Conservation (phyloP, 2,888 invertebrate genomes). For the Agriopis marginaria region DNA sequence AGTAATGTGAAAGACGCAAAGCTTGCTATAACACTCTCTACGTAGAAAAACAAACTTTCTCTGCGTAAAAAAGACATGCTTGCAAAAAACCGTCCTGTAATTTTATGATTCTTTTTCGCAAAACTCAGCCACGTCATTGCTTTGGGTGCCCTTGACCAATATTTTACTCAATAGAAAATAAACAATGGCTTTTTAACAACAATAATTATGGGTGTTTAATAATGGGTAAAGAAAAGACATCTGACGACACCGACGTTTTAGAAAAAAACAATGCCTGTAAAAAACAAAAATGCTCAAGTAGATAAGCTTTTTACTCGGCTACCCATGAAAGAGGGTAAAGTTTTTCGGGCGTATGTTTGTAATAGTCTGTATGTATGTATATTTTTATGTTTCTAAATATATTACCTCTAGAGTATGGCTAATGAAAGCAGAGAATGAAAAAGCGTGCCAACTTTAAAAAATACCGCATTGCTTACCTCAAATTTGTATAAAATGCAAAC, state of each 20-base stretch:
- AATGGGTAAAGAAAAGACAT: conserved; percentile 47
- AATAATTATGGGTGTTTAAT: conserved; percentile 59
- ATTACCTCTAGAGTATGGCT: too few relatives aligned
- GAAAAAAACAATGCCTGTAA: conserved; percentile 41
- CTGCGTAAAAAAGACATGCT: conserved; percentile 23
- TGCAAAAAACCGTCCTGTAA: conserved; percentile 36
- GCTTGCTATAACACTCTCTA: background rate
- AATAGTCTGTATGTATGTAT: too few relatives aligned
- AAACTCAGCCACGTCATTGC: conserved; percentile 56
- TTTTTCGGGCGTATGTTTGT: too few relatives aligned
- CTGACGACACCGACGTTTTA: conserved; percentile 50
- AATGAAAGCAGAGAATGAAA: too few relatives aligned
- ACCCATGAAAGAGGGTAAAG: too few relatives aligned
- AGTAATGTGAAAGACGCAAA: background rate
- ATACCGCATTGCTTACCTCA: too few relatives aligned
- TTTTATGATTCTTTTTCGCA: conserved; percentile 57
- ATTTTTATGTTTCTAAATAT: too few relatives aligned
- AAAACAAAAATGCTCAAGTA: background rate
- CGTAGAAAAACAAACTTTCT: conserved; percentile 28
- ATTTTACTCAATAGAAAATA: conserved; percentile 49
- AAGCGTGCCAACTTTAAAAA: too few relatives aligned
- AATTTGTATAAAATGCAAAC: too few relatives aligned
- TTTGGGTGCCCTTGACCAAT: conserved; percentile 56
- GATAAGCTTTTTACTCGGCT: too few relatives aligned
- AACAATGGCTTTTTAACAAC: conserved; percentile 57